Evolutionary conservation across 2,888 invertebrate genomes (phyloP), one percentile per base, ranked within the genome.

Genomic region (Antheraea assamensis): DNA sequence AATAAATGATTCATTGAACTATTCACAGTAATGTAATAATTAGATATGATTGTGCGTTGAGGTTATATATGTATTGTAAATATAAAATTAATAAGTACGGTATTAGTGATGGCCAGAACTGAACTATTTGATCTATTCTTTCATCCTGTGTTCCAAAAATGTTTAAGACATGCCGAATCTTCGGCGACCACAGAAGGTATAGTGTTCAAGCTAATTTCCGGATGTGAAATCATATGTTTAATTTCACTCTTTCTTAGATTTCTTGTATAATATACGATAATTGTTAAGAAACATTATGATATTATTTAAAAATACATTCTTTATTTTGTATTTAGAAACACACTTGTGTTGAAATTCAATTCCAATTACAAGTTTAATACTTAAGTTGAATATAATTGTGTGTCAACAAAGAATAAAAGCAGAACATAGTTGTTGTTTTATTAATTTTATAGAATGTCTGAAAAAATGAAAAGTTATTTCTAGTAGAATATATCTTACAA

Each of bases 121-220:
- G 95, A 95, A 83, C 87, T 95, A 79, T 95, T 95, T 81, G 95
- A 95, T 89, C 87, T 95, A 78, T 95, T 95, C 87, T 95, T 95
- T 76, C 94, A 95, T 85, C 95, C 95, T 75, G 91, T 95, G 76
- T 95, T 95, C 81, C 95, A 95, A 92, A 95, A 95, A 88, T 95
- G 95, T 83, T 88, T 95, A 80, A 92, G 90, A 85, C 94, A 95
- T 85, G 95, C 93, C 24, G 95, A 95, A 84, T 87, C 91, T 75
- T 84, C 88, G 72, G 81, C 89, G 75, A 80, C 86, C 71, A 80
- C 86, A 55, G 95, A 95, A 87, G 95, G 95, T 95, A 92, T 76
- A 35, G 73, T 75, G 75, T 10, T 74, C 27, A 64, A 42, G 13
- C 42, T 42, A 15, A 17, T 64, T 64, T 15, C 27, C 17, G 61